Conservation (phyloP, 2,113 vertebrate species). For the Cathartes aura region DNA sequence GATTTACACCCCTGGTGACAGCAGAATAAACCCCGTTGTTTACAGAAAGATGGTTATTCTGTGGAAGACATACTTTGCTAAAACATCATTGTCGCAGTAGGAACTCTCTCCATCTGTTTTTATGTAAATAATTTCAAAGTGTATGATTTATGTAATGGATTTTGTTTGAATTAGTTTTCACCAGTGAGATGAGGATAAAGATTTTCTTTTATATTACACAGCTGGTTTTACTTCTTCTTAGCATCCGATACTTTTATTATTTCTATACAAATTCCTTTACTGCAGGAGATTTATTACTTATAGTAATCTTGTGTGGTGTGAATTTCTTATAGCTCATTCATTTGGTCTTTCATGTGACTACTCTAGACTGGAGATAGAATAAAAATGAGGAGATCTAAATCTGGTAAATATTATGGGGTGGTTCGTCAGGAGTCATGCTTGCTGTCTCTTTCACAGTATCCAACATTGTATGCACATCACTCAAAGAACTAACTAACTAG, state of each 20-base stretch:
- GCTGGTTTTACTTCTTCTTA: conserved; percentile 70
- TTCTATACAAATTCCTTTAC: conserved; percentile 58
- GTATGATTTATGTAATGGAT: conserved; percentile 53
- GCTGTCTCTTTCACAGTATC: neutral
- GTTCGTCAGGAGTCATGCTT: neutral
- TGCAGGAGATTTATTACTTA: conserved; percentile 62
- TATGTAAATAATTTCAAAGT: conserved; percentile 62
- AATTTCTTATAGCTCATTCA: conserved; percentile 52
- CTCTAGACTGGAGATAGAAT: neutral
- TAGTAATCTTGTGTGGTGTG: conserved; percentile 33
- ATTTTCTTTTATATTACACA: conserved; percentile 60
- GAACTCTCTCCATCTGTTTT: conserved; percentile 56
- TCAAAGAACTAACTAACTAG: neutral
- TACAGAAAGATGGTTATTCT: neutral
- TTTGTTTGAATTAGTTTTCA: conserved; percentile 71
- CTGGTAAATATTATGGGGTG: neutral
- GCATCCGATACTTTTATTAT: conserved; percentile 49
- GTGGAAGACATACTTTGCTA: neutral
- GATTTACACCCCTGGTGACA: neutral
- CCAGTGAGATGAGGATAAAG: conserved; percentile 39
- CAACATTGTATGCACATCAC: neutral
- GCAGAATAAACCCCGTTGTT: neutral
- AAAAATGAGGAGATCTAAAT: conserved; percentile 5
- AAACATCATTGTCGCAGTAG: neutral
- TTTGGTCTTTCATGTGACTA: conserved; percentile 44